These are phyloP conservation scores for Polypterus bichir DNA, from an alignment of 2,113 vertebrate species.

Conservation along the genomic window DNA sequence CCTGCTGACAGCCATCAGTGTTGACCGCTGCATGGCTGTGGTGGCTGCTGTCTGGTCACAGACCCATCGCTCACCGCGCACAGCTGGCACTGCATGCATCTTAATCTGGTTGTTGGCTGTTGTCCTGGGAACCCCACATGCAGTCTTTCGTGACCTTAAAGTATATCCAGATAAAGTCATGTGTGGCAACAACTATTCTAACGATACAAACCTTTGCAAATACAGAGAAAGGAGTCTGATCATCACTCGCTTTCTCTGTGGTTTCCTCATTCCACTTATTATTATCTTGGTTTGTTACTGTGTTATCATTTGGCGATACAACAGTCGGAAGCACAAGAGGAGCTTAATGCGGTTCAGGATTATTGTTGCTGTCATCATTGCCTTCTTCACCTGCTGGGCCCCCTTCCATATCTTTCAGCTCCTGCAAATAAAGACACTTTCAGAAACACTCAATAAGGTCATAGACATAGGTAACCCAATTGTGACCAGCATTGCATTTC, in stretches of 20 bases:
- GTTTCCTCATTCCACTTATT: conserved; percentile 41
- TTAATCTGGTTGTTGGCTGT: conserved; percentile 31
- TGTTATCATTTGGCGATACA: conserved; percentile 25
- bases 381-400: conserved; percentile 43
- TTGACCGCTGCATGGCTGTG: conserved; percentile 44
- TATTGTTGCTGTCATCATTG: conserved; percentile 28
- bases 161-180: accelerated
- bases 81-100: conserved; percentile 16
- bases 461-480: accelerated
- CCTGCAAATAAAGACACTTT: neutral
- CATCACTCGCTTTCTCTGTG: conserved; percentile 21
- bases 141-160: neutral
- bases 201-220: accelerated
- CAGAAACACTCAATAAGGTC: neutral
- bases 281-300: conserved; percentile 26
- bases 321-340: conserved; percentile 12
- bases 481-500: conserved; percentile 15
- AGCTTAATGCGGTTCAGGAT: conserved; percentile 18
- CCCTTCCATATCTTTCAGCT: conserved; percentile 25
- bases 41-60: conserved; percentile 43
- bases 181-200: conserved; percentile 1
- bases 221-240: neutral
- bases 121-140: conserved; percentile 24
- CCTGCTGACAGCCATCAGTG: conserved; percentile 41
- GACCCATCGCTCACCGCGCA: conserved; percentile 34